Percentiles rank a stretch among this genome's conserved stretches.
Conservation (phyloP, 2,888 invertebrate species). For the Macropis europaea region DNA sequence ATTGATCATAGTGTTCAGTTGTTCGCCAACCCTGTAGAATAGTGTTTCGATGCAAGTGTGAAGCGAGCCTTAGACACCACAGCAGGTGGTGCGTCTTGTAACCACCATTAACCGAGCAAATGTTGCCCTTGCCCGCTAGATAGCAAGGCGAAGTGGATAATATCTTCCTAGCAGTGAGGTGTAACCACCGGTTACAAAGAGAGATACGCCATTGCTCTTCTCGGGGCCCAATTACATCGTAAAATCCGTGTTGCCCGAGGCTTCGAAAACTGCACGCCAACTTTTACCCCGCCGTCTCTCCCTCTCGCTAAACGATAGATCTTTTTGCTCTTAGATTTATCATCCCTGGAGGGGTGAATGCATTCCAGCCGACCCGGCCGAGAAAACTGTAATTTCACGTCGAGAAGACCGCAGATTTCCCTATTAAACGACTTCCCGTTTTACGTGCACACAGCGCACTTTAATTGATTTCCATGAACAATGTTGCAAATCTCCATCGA, state of each 20-base stretch:
- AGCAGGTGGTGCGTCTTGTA: slow-evolving; percentile 52
- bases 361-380: neutral
- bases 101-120: slow-evolving; percentile 52
- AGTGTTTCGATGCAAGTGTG: too few species aligned
- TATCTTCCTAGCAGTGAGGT: slow-evolving; percentile 64
- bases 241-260: slow-evolving; percentile 58
- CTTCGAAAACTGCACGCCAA: slow-evolving; percentile 60
- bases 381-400: neutral
- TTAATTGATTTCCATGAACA: too few species aligned
- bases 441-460: neutral
- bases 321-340: slow-evolving; percentile 29
- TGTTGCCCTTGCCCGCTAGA: slow-evolving; percentile 34
- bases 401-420: slow-evolving; percentile 10
- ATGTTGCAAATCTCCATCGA: too few species aligned
- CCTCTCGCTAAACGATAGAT: slow-evolving; percentile 45
- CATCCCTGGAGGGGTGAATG: neutral
- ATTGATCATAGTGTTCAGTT: too few species aligned
- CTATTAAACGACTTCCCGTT: slow-evolving; percentile 1
- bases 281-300: slow-evolving; percentile 16
- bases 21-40: too few species aligned
- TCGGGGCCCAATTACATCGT: slow-evolving; percentile 65
- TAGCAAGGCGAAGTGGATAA: slow-evolving; percentile 52
- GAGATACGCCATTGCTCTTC: slow-evolving; percentile 32
- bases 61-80: neutral
- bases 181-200: slow-evolving; percentile 62